Evolutionary conservation across 2,113 vertebrate genomes (phyloP).

Genomic region (Zapornia atra): DNA sequence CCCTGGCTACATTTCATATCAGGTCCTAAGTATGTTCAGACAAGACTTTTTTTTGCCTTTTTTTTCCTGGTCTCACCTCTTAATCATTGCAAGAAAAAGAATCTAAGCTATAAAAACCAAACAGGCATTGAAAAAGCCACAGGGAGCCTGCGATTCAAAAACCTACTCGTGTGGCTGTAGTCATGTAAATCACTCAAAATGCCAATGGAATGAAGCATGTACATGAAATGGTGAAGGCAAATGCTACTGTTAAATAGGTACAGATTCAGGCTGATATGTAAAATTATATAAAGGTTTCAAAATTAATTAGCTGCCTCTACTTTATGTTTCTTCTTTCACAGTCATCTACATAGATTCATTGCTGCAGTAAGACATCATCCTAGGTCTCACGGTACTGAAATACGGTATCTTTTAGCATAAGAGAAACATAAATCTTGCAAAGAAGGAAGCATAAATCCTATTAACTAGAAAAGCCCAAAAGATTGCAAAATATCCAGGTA

Average conservation of each 20-base stretch:
- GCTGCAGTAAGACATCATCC: conserved; percentile 23
- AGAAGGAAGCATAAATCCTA: conserved; percentile 28
- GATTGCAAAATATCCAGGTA: neutral
- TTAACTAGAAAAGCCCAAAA: conserved; percentile 34
- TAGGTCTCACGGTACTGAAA: conserved; percentile 16
- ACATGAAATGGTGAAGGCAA: neutral
- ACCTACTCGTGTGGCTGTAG: neutral
- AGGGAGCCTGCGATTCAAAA: neutral
- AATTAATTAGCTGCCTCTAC: conserved; percentile 16
- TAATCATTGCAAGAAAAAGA: neutral
- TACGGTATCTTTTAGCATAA: neutral
- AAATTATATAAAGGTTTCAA: conserved; percentile 19
- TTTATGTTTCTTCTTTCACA: conserved; percentile 8
- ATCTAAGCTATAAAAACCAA: conserved; percentile 10
- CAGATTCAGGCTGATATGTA: neutral
- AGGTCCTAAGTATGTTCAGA: neutral
- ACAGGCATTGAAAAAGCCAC: neutral
- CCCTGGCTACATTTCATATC: neutral
- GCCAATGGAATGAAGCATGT: neutral
- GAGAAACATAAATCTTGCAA: neutral
- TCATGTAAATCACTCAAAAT: conserved; percentile 12
- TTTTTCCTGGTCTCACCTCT: neutral
- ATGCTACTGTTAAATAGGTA: neutral
- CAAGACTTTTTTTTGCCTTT: neutral
- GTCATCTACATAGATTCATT: conserved; percentile 35